Evolutionary conservation across 2,113 vertebrate genomes (phyloP).

Genomic region (Suricata suricatta): DNA sequence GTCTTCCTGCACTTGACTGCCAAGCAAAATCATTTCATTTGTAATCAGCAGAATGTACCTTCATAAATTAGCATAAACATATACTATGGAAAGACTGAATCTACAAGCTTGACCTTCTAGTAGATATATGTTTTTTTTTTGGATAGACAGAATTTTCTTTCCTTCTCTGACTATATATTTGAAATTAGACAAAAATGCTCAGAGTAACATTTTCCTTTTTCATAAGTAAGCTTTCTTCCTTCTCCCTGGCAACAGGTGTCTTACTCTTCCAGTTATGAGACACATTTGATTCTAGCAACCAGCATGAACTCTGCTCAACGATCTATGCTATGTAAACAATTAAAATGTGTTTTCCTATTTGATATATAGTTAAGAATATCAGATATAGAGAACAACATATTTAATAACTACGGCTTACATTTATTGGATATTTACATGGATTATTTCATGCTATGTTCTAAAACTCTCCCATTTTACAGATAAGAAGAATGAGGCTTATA

Average conservation of each 20-base stretch:
- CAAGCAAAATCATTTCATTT: conserved; percentile 64
- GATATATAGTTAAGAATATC: neutral
- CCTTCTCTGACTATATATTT: neutral
- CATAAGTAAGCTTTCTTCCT: neutral
- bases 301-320: neutral
- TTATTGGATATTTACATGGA: neutral
- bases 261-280: conserved; percentile 14
- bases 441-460: neutral
- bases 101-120: conserved; percentile 59
- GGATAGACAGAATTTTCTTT: conserved; percentile 12
- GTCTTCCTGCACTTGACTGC: conserved; percentile 62
- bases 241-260: neutral
- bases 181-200: conserved; percentile 36
- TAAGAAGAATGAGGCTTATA: neutral
- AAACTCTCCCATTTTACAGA: neutral
- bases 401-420: neutral
- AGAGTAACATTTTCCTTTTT: conserved; percentile 44
- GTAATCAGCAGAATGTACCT: conserved; percentile 59
- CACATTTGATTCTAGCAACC: conserved; percentile 26
- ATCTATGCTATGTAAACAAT: conserved; percentile 5
- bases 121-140: neutral
- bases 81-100: conserved; percentile 53
- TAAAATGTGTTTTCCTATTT: conserved; percentile 46
- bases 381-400: neutral
- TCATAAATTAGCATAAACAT: conserved; percentile 59